A percentile compares a stretch with the other conserved stretches of the same genome.
These are phyloP conservation scores for Trichoplusia ni DNA, from an alignment of 1,140 invertebrate species.

Conservation along the genomic window DNA sequence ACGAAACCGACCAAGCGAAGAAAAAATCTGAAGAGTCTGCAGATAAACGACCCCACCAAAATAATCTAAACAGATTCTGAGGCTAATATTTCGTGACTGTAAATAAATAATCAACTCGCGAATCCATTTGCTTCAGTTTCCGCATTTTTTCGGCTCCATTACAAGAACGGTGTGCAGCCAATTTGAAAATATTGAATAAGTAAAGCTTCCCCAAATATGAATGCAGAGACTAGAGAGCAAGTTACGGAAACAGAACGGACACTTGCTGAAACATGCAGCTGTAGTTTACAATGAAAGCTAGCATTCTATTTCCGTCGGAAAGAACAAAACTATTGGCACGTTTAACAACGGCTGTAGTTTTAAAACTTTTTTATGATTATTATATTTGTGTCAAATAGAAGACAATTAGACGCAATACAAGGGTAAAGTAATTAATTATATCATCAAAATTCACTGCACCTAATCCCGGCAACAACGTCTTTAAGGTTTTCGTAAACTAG, in stretches of 20 bases:
- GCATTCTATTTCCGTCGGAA: too few species aligned
- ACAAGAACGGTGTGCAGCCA: slow-evolving; percentile 60
- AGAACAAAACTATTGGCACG: too few species aligned
- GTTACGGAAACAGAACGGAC: slow-evolving; percentile 34
- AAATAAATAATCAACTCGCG: slow-evolving; percentile 68
- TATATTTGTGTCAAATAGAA: too few species aligned
- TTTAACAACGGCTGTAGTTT: too few species aligned
- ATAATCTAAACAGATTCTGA: slow-evolving; percentile 10
- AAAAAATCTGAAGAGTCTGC: neutral
- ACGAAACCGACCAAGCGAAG: neutral
- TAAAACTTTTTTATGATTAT: too few species aligned
- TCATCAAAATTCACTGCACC: too few species aligned
- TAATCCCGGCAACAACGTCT: too few species aligned
- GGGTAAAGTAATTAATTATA: too few species aligned
- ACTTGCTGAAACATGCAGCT: too few species aligned
- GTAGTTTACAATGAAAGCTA: too few species aligned
- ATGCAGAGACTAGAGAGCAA: slow-evolving; percentile 52
- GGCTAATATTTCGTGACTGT: slow-evolving; percentile 38
- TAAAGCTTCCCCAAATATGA: slow-evolving; percentile 65
- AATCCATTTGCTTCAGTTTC: slow-evolving; percentile 67
- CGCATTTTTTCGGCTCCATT: slow-evolving; percentile 69
- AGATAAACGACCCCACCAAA: slow-evolving; percentile 3
- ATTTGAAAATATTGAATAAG: slow-evolving; percentile 79
- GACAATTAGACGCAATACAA: too few species aligned
- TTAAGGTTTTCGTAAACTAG: too few species aligned